A percentile compares a stretch with the other conserved stretches of the same genome.
Conservation (phyloP, 2,888 invertebrate genomes). For the Boloria euphrosyne region DNA sequence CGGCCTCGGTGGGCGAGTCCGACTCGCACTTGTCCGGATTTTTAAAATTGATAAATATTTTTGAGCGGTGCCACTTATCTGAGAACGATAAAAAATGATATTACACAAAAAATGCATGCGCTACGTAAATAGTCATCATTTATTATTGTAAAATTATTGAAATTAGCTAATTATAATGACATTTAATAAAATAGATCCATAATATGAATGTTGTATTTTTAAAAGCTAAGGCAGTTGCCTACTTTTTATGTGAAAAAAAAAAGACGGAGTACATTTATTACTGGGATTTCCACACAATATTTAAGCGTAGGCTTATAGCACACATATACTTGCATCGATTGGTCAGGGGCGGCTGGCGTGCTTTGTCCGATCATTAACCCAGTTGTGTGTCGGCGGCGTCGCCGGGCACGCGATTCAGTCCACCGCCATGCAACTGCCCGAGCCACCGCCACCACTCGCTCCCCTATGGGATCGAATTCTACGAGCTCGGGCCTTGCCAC, state of each 20-base stretch:
- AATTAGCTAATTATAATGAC: too few species aligned
- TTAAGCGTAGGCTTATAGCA: slow-evolving; percentile 11
- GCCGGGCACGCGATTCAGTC: slow-evolving; percentile 73
- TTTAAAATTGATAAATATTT: too few species aligned
- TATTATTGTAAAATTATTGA: too few species aligned
- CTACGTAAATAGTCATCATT: too few species aligned
- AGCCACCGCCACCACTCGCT: slow-evolving; percentile 83
- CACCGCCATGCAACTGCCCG: slow-evolving; percentile 74
- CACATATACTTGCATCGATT: slow-evolving; percentile 63
- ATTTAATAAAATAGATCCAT: background rate
- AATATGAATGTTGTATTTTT: background rate
- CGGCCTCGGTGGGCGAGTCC: too few species aligned
- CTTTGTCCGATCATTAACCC: slow-evolving; percentile 80
- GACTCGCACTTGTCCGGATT: too few species aligned
- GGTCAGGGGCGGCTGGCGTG: slow-evolving; percentile 71
- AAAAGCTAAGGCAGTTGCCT: background rate
- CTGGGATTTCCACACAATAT: slow-evolving; percentile 7
- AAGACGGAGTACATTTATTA: background rate
- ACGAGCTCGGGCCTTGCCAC: slow-evolving; percentile 87
- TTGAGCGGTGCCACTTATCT: too few species aligned
- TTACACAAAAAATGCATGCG: too few species aligned
- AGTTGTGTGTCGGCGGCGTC: slow-evolving; percentile 78
- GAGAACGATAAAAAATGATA: too few species aligned
- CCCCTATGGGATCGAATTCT: slow-evolving; percentile 92
- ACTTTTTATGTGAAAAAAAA: background rate